Base-by-base conservation (phyloP, 2,888 invertebrate genomes). In the Lasioglossum vierecki region DNA sequence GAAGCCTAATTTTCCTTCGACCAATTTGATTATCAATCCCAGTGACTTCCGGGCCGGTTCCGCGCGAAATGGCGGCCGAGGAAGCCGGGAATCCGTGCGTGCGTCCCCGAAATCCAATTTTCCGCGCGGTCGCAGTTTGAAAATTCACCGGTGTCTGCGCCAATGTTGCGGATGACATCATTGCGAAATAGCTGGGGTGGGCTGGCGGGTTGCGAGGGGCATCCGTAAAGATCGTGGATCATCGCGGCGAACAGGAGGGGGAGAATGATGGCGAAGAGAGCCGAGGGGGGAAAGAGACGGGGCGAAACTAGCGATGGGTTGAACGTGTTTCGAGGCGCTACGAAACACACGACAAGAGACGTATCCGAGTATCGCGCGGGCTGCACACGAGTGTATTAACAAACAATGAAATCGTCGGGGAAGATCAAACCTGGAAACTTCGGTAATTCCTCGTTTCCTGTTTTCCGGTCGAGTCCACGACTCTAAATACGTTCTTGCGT, bases 101-200 rank as follows among this genome's bases (percentile, higher is more conserved):
- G 35, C 30, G 18, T 18, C 22, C 35, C 39, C 26, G 22, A 46
- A 77, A 46, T 60, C 13, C 35, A 44, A 75, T 72, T 78, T 75
- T 72, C 68, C 76, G 9, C 18, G 49, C 35, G 35, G 39, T 15
- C 9, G 46, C 39, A 4, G 60, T 49, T 66, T 30, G 75, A 79
- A 75, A 82, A 88, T 84, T 44, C 49, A 71, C n/a, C 53, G 11
- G 75, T 60, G 80, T 72, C 89, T 85, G 81, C 90, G 89, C 90
- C 90, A 89, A 87, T 90, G 90, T 71, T 85, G 88, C 71, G 90
- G 91, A 92, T 92, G 92, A 92, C 92, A 92, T 92, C 92, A 92
- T 89, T 92, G 91, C 88, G 87, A 88, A 89, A 91, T 86, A 84
- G 88, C 81, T 9, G 15, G 63, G 63, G 26, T 76, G 84, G 84